These are phyloP conservation scores for Phaetusa simplex DNA, from an alignment of 2,113 vertebrate species.

Conservation along the genomic window DNA sequence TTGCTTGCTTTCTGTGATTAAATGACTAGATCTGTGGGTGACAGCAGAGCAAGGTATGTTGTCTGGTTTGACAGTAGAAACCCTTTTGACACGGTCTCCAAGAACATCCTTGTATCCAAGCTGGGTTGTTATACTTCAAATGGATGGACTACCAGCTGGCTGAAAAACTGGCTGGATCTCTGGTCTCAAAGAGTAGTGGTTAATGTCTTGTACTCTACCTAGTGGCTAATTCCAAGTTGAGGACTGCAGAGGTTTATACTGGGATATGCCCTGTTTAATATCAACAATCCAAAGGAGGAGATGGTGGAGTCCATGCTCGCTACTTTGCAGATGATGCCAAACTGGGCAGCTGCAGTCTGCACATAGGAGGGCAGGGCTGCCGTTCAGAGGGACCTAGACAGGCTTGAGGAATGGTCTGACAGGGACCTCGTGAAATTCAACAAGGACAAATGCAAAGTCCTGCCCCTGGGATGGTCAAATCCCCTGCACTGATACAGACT, in stretches of 20 bases:
- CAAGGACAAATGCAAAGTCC: neutral
- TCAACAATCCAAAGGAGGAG: neutral
- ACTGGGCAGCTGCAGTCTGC: neutral
- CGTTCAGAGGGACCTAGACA: neutral
- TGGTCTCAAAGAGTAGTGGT: neutral
- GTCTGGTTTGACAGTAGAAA: neutral
- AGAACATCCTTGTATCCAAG: neutral
- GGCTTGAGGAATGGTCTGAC: neutral
- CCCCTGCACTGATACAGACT: neutral
- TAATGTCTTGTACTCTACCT: neutral
- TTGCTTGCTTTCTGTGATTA: neutral
- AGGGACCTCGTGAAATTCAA: neutral
- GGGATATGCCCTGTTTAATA: neutral
- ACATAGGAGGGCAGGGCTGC: neutral
- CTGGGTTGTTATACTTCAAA: neutral
- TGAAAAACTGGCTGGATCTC: neutral
- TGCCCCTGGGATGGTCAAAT: neutral
- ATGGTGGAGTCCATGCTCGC: neutral
- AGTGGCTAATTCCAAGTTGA: neutral
- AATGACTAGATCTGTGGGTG: neutral
- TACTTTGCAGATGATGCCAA: neutral
- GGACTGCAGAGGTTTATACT: neutral
- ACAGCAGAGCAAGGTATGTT: neutral
- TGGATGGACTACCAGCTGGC: neutral
- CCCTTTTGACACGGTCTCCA: neutral